A percentile compares a stretch with the other conserved stretches of the same genome.
phyloP scores from a whole-genome alignment of 2,797 vertebrate species.

The Ispidina lecontei region DNA sequence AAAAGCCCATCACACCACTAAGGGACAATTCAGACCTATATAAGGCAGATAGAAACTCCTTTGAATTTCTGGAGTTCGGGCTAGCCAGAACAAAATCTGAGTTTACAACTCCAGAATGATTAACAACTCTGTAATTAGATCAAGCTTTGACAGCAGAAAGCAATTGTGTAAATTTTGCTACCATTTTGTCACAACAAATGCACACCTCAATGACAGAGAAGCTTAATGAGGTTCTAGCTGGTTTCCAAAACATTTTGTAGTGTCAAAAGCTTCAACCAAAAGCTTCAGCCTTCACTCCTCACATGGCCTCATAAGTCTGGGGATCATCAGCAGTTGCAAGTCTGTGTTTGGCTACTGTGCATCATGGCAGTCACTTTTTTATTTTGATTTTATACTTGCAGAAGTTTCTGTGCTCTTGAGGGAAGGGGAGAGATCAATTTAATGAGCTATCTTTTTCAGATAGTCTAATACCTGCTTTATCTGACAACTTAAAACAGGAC shows the following conservation, averaged over 20 bases:
- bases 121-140: slow-evolving; percentile 30
- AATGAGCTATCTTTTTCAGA: background rate
- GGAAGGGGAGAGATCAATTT: background rate
- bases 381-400: rapidly evolving
- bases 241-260: background rate
- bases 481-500: background rate
- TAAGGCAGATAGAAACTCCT: background rate
- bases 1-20: background rate
- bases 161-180: background rate
- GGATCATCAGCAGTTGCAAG: background rate
- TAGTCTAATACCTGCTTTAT: background rate
- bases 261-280: background rate
- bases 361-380: background rate
- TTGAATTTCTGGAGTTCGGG: background rate
- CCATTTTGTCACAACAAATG: background rate
- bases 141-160: background rate
- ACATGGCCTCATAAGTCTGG: background rate
- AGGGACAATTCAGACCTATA: background rate
- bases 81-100: background rate
- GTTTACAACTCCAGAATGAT: background rate
- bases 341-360: background rate
- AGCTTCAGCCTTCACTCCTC: background rate
- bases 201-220: background rate
- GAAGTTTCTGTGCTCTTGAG: background rate
- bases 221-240: background rate